phyloP scores from a whole-genome alignment of 2,113 vertebrate genomes.

The Barnardius zonarius region DNA sequence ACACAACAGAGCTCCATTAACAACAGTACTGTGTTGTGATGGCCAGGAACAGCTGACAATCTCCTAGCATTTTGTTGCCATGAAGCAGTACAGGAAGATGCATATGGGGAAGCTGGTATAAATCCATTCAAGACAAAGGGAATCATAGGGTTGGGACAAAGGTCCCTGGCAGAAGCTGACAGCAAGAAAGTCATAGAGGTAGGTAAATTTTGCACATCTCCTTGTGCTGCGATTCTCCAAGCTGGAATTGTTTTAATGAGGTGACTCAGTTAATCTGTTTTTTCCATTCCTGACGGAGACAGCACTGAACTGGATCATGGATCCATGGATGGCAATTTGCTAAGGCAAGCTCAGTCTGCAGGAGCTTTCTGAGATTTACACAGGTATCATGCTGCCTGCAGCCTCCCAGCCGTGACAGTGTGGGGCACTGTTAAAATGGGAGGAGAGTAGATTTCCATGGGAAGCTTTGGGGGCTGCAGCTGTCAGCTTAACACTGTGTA shows the following conservation, averaged over 20 bases:
- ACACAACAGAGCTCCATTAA: background rate
- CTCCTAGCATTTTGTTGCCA: background rate
- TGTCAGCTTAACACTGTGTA: background rate
- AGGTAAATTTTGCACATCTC: background rate
- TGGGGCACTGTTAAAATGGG: accelerated
- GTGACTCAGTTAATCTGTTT: background rate
- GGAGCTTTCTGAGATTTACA: background rate
- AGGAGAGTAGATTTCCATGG: background rate
- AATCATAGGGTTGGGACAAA: background rate
- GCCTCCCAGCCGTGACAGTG: background rate
- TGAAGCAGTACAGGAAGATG: background rate
- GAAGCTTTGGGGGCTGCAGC: background rate
- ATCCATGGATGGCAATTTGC: background rate
- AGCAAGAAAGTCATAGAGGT: background rate
- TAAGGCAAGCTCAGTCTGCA: background rate
- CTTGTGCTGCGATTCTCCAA: background rate
- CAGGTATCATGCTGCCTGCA: background rate
- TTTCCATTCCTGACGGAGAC: background rate
- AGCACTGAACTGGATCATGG: background rate
- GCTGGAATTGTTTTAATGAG: background rate
- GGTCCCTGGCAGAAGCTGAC: background rate
- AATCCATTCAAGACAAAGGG: background rate
- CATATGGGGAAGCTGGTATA: background rate
- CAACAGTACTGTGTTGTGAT: background rate
- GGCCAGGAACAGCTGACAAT: background rate